Conservation (phyloP, 2,113 vertebrate species). For the Sakesphorus luctuosus region DNA sequence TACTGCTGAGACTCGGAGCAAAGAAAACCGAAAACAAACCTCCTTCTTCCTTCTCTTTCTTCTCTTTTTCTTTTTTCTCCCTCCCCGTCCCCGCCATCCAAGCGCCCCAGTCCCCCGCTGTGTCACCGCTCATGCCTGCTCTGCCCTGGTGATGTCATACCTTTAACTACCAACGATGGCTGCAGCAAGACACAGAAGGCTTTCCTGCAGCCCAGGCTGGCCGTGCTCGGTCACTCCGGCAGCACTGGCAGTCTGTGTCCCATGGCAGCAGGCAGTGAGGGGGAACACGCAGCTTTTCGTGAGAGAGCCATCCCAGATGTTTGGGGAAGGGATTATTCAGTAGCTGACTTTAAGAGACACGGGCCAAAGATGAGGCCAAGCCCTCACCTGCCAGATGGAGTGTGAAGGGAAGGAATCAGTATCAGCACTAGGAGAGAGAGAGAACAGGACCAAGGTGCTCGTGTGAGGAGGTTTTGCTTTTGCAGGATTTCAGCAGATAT, state of each 20-base stretch:
- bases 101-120: neutral
- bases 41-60: neutral
- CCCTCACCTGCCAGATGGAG: neutral
- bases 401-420: fast-evolving
- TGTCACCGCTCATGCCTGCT: fast-evolving
- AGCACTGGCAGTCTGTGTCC: fast-evolving
- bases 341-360: neutral
- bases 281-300: neutral
- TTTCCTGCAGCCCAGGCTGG: neutral
- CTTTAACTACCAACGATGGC: neutral
- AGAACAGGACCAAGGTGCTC: fast-evolving
- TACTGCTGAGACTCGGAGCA: neutral
- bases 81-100: neutral
- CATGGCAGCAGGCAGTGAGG: neutral
- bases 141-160: neutral
- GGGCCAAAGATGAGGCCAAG: neutral
- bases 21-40: neutral
- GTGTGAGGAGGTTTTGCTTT: neutral
- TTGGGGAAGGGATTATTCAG: neutral
- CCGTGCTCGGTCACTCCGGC: fast-evolving
- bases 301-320: too few species aligned
- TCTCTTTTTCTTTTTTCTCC: neutral
- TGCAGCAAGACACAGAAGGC: neutral
- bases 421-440: fast-evolving
- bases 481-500: fast-evolving